Conservation (phyloP, 1,140 invertebrate genomes). For the Drosophila triauraria region DNA sequence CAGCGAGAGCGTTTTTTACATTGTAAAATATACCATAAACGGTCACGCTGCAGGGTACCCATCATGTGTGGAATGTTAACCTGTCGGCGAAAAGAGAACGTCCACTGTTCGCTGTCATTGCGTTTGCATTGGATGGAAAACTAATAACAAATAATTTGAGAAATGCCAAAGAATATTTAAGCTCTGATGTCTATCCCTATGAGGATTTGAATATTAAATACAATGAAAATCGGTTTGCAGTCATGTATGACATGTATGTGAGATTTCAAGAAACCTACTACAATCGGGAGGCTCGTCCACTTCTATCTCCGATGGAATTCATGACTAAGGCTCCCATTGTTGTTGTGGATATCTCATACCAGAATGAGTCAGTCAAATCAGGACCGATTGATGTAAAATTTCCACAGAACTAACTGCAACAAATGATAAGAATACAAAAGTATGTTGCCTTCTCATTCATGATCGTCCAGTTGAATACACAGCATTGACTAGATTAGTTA, state of each 20-base stretch:
- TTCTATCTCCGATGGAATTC: too few species aligned
- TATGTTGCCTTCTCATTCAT: not conserved
- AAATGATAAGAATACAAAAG: not conserved
- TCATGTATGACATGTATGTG: not conserved
- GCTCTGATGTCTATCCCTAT: not conserved
- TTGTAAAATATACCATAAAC: too few species aligned
- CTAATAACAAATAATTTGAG: conserved; percentile 1
- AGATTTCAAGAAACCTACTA: not conserved
- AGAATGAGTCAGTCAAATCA: not conserved
- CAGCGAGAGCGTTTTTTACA: too few species aligned
- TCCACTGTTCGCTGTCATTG: not conserved
- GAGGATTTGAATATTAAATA: not conserved
- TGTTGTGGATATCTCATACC: not conserved
- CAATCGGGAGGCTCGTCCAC: too few species aligned
- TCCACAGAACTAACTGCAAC: not conserved
- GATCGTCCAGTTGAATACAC: too few species aligned
- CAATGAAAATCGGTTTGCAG: not conserved
- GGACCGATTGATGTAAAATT: not conserved
- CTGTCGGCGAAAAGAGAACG: not conserved
- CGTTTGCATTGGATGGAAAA: not conserved
- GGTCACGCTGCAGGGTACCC: not conserved
- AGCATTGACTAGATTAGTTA: too few species aligned
- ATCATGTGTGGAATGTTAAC: conserved; percentile 3
- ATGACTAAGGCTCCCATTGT: too few species aligned
- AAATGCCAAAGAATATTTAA: not conserved